Evolutionary conservation across 64 coral and sea anemone species (phyloP).

Genomic region (Platygyra sinensis): DNA sequence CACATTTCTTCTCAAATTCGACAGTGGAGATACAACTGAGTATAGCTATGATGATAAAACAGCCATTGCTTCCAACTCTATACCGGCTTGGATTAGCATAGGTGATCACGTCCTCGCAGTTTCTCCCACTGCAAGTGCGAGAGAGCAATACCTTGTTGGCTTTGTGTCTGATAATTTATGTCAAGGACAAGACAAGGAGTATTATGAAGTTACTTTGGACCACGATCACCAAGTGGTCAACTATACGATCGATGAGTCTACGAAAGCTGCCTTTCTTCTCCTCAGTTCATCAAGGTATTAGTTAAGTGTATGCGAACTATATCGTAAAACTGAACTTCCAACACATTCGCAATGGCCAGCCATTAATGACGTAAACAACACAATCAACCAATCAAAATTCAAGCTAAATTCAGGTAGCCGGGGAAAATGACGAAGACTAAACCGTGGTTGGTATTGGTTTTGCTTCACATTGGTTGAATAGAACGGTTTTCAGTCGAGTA

Average conservation of each 20-base stretch:
- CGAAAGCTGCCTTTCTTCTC: constrained; percentile 29
- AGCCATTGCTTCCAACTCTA: neutral
- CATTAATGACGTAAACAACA: too few species aligned
- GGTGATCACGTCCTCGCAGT: constrained; percentile 23
- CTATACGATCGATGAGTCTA: neutral
- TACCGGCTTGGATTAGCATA: constrained; percentile 1
- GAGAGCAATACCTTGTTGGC: constrained; percentile 3
- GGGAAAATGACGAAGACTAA: too few species aligned
- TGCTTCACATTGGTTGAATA: too few species aligned
- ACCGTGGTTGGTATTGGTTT: too few species aligned
- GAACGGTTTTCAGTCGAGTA: too few species aligned
- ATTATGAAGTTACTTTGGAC: constrained; percentile 21
- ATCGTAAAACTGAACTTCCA: too few species aligned
- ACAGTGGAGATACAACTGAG: constrained; percentile 20
- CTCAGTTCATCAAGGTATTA: constrained; percentile 16
- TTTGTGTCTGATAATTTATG: constrained; percentile 17
- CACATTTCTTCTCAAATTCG: neutral
- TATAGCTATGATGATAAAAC: constrained; percentile 9
- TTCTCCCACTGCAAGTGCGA: neutral
- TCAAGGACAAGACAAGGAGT: neutral
- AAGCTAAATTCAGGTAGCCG: too few species aligned
- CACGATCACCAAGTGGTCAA: neutral
- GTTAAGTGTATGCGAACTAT: too few species aligned
- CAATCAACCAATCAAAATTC: too few species aligned
- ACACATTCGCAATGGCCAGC: too few species aligned